These are phyloP conservation scores for Tenthredo mesomela DNA, from an alignment of 2,888 invertebrate species.

Conservation along the genomic window DNA sequence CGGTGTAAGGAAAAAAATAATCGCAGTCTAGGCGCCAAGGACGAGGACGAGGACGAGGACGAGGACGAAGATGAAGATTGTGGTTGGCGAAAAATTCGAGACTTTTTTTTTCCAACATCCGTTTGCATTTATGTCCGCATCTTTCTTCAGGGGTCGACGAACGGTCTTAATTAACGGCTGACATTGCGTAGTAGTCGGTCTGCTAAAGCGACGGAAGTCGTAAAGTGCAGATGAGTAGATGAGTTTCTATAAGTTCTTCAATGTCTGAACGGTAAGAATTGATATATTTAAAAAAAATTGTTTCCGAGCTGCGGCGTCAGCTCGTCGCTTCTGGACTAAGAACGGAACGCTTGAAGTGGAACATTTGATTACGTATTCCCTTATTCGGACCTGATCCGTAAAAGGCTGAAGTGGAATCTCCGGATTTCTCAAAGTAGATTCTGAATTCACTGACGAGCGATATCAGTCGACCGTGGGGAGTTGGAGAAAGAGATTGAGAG, in stretches of 20 bases:
- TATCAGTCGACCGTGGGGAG: constrained; percentile 32
- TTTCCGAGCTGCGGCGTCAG: constrained; percentile 23
- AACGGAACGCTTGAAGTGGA: constrained; percentile 31
- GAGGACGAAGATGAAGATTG: neutral
- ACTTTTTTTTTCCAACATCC: neutral
- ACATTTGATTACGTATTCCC: constrained; percentile 47
- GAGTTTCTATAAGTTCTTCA: neutral
- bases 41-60: neutral
- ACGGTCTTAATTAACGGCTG: neutral
- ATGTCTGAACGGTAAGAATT: constrained; percentile 5
- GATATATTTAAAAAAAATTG: constrained; percentile 15
- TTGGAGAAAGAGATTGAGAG: neutral
- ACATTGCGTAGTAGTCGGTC: neutral
- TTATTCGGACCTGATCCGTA: constrained; percentile 46
- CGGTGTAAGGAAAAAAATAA: neutral
- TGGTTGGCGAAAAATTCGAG: neutral
- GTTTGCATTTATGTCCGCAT: neutral
- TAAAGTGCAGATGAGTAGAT: constrained; percentile 50
- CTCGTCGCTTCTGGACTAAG: constrained; percentile 5
- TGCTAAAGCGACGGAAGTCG: constrained; percentile 55
- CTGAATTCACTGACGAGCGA: constrained; percentile 47
- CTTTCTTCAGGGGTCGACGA: neutral
- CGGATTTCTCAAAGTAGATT: constrained; percentile 45
- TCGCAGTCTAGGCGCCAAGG: constrained; percentile 2
- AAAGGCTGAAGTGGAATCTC: constrained; percentile 45